Evolutionary conservation across 2,888 invertebrate genomes (phyloP).

Genomic region (Epistrophe grossulariae): DNA sequence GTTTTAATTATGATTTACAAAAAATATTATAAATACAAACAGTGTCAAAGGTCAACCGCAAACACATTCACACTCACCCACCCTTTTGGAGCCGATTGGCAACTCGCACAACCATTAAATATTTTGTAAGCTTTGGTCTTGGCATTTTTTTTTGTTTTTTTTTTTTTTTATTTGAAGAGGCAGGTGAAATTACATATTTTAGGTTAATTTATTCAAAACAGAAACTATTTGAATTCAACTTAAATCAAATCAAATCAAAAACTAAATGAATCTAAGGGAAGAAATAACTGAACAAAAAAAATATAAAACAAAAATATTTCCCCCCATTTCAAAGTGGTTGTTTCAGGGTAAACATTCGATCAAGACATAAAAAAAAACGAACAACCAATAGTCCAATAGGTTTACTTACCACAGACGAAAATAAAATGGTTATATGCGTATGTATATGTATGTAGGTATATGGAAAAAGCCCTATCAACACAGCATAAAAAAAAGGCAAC

Average conservation of each 20-base stretch:
- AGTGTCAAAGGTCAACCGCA: constrained; percentile 43
- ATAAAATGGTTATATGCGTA: neutral
- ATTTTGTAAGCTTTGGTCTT: constrained; percentile 79
- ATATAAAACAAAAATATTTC: neutral
- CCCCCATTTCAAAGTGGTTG: constrained; percentile 27
- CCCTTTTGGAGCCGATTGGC: constrained; percentile 49
- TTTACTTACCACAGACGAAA: constrained; percentile 13
- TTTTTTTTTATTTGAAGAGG: constrained; percentile 14
- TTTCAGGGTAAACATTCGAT: constrained; percentile 30
- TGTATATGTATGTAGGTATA: neutral
- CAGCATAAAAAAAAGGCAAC: constrained; percentile 36
- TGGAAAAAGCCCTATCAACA: constrained; percentile 37
- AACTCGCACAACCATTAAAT: constrained; percentile 80
- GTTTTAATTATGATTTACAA: neutral
- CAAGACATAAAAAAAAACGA: neutral
- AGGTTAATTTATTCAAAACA: constrained; percentile 10
- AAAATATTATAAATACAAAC: neutral
- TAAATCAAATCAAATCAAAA: no score
- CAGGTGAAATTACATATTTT: constrained; percentile 12
- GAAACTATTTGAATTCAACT: constrained; percentile 11
- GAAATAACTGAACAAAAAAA: constrained; percentile 43
- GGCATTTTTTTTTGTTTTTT: constrained; percentile 59
- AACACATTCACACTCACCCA: constrained; percentile 71
- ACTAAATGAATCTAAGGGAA: constrained; percentile 56
- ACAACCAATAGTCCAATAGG: constrained; percentile 11